These are phyloP conservation scores for Gymnopithys bicolor DNA, from an alignment of 2,797 vertebrate genomes.

Conservation along the genomic window DNA sequence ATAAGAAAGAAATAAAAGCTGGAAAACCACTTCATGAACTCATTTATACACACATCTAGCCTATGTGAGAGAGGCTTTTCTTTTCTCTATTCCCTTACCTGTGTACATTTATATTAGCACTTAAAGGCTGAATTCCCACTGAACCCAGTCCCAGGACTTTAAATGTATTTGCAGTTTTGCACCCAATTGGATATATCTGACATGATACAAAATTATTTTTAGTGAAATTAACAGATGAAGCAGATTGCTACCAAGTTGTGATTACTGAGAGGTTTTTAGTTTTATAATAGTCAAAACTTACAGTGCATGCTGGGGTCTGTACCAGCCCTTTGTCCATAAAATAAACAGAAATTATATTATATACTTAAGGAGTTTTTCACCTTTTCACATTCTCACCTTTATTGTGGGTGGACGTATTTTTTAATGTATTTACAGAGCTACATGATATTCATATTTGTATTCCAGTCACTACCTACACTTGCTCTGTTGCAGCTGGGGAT, in stretches of 20 bases:
- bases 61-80: background rate
- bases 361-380: background rate
- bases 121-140: constrained; percentile 9
- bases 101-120: background rate
- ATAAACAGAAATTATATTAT: constrained; percentile 21
- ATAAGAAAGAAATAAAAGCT: constrained; percentile 14
- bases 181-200: background rate
- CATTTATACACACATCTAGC: background rate
- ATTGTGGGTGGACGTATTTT: background rate
- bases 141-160: background rate
- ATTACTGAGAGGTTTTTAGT: background rate
- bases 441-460: background rate
- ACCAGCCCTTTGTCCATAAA: constrained; percentile 12
- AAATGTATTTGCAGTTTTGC: constrained; percentile 30
- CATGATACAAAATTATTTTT: constrained; percentile 36
- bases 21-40: background rate
- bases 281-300: constrained; percentile 29
- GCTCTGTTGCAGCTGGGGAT: background rate
- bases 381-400: background rate
- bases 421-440: background rate
- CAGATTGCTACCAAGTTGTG: background rate
- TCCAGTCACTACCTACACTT: background rate
- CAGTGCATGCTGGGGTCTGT: background rate
- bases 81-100: background rate
- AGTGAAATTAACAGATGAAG: background rate